These are phyloP conservation scores for Drosophila buzzatii DNA, from an alignment of 2,888 invertebrate species.

Conservation along the genomic window DNA sequence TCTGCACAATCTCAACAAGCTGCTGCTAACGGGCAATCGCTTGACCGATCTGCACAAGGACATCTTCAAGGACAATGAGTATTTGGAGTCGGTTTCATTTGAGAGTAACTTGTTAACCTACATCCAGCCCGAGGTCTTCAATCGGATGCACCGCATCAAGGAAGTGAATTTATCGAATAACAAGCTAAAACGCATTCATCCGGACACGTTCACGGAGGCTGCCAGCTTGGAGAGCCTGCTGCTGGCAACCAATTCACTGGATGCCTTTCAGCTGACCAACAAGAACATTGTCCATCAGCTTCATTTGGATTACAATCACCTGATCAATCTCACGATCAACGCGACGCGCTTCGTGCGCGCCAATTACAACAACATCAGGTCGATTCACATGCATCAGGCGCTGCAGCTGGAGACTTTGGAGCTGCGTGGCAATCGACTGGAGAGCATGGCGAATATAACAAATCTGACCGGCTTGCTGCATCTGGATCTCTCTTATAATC, in stretches of 20 bases:
- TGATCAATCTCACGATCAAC: slow-evolving; percentile 79
- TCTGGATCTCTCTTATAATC: slow-evolving; percentile 83
- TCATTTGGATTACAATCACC: slow-evolving; percentile 79
- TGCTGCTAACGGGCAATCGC: slow-evolving; percentile 80
- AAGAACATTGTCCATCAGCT: slow-evolving; percentile 79
- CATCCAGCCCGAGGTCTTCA: slow-evolving; percentile 82
- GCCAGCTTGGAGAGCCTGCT: slow-evolving; percentile 78
- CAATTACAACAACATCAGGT: slow-evolving; percentile 80
- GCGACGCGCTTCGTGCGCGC: slow-evolving; percentile 82
- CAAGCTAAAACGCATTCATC: slow-evolving; percentile 74
- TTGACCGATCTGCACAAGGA: slow-evolving; percentile 75
- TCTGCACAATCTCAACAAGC: slow-evolving; percentile 77
- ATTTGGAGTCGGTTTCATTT: slow-evolving; percentile 78
- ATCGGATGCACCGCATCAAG: slow-evolving; percentile 80
- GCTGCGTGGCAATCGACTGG: slow-evolving; percentile 76
- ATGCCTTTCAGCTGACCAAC: slow-evolving; percentile 72
- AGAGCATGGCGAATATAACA: slow-evolving; percentile 79
- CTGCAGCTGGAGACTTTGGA: slow-evolving; percentile 79
- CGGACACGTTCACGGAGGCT: slow-evolving; percentile 81
- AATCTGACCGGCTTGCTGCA: slow-evolving; percentile 74
- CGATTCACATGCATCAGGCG: slow-evolving; percentile 69
- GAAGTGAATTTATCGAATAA: slow-evolving; percentile 83
- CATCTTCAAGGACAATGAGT: slow-evolving; percentile 82
- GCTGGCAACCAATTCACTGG: slow-evolving; percentile 73
- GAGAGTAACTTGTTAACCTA: slow-evolving; percentile 81